Conservation (phyloP, 2,113 vertebrate species). For the Tyrannus savana region DNA sequence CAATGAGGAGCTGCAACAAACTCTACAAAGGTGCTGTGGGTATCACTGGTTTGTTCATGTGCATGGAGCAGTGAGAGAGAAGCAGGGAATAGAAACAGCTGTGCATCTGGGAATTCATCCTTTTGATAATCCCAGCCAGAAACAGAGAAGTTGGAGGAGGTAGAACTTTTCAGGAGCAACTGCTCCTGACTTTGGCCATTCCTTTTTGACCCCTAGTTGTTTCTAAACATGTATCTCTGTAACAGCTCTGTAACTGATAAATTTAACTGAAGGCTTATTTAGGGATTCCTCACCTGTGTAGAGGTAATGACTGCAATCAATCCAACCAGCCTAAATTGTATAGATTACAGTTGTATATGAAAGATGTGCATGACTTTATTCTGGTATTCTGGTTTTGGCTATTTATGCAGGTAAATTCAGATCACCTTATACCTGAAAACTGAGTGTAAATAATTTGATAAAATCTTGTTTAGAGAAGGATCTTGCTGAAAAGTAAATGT, state of each 20-base stretch:
- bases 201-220: background rate
- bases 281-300: background rate
- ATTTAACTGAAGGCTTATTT: background rate
- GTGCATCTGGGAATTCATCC: background rate
- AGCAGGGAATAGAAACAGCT: background rate
- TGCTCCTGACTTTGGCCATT: background rate
- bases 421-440: background rate
- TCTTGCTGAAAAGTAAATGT: background rate
- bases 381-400: background rate
- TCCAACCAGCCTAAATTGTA: background rate
- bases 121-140: background rate
- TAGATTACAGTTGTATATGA: background rate
- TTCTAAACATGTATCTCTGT: background rate
- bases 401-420: background rate
- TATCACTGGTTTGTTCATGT: background rate
- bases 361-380: background rate
- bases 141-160: background rate
- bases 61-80: background rate
- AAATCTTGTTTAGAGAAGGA: background rate
- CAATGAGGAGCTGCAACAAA: background rate
- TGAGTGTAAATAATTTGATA: background rate
- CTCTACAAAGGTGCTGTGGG: background rate
- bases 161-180: background rate
- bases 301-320: background rate
- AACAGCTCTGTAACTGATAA: background rate